Evolutionary conservation across 2,797 vertebrate species (phyloP).

Genomic region (Gallirallus australis): DNA sequence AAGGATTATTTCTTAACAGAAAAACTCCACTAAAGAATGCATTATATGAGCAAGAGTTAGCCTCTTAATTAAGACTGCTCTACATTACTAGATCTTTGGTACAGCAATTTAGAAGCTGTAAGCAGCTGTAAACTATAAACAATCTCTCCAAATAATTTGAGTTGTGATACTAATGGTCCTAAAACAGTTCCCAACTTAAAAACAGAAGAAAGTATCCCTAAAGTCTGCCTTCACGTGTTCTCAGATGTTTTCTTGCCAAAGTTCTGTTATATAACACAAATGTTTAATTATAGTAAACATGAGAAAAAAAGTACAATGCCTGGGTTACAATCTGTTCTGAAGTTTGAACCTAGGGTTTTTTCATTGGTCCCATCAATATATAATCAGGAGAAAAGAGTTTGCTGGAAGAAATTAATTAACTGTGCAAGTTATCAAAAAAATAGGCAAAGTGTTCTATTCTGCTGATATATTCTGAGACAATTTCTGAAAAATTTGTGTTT

Average conservation of each 20-base stretch:
- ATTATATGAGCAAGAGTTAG: background rate
- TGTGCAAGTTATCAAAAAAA: background rate
- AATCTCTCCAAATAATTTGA: background rate
- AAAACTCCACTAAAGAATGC: background rate
- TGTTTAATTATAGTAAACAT: background rate
- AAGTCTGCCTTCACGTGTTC: background rate
- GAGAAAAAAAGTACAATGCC: background rate
- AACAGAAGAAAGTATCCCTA: background rate
- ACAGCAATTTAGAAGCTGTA: background rate
- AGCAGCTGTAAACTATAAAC: background rate
- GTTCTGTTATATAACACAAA: background rate
- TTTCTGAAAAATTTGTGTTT: background rate
- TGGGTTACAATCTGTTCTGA: background rate
- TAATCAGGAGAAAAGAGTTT: background rate
- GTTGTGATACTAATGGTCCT: background rate
- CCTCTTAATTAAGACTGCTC: background rate
- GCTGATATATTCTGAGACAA: background rate
- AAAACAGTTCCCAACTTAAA: background rate
- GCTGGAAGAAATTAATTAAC: background rate
- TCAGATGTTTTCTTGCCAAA: background rate
- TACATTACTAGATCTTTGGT: background rate
- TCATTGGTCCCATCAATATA: too few relatives aligned
- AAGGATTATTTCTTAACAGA: background rate
- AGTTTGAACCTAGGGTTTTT: background rate
- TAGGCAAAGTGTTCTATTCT: rapidly evolving